Evolutionary conservation across 2,797 vertebrate genomes (phyloP).

Genomic region (Sphenodon punctatus): DNA sequence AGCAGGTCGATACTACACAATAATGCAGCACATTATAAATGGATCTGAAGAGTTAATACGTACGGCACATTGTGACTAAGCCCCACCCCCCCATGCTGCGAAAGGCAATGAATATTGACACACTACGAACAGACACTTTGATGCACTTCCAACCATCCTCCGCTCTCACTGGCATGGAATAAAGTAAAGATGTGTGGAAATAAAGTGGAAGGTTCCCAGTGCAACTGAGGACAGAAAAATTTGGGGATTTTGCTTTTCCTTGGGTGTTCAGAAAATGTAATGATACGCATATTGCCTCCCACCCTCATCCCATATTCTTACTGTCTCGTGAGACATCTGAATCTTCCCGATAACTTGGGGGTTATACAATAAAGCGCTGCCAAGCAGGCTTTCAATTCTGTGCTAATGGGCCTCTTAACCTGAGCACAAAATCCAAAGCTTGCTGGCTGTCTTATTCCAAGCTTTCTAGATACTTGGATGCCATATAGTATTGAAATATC

Average conservation of each 20-base stretch:
- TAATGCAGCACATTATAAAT: not conserved
- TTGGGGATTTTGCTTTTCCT: not conserved
- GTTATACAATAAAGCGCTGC: not conserved
- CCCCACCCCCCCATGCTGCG: accelerated
- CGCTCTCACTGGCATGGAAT: not conserved
- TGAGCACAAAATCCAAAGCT: not conserved
- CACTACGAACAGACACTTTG: not conserved
- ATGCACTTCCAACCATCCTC: not conserved
- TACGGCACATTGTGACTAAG: not conserved
- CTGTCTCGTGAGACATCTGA: not conserved
- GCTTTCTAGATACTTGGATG: conserved; percentile 4
- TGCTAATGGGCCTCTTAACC: conserved; percentile 12
- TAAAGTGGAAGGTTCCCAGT: not conserved
- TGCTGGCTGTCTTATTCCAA: conserved; percentile 11
- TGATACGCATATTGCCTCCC: too few species aligned
- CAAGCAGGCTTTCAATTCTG: not conserved
- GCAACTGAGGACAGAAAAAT: accelerated
- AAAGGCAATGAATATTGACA: not conserved
- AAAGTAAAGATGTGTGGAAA: not conserved
- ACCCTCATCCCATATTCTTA: too few species aligned
- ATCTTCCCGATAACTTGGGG: not conserved
- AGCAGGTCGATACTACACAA: not conserved
- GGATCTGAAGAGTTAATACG: not conserved
- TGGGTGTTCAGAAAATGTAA: not conserved
- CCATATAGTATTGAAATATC: not conserved